A percentile compares a stretch with the other conserved stretches of the same genome.
Evolutionary conservation across 2,888 invertebrate genomes (phyloP).

Genomic region (Athripsodes cinereus): DNA sequence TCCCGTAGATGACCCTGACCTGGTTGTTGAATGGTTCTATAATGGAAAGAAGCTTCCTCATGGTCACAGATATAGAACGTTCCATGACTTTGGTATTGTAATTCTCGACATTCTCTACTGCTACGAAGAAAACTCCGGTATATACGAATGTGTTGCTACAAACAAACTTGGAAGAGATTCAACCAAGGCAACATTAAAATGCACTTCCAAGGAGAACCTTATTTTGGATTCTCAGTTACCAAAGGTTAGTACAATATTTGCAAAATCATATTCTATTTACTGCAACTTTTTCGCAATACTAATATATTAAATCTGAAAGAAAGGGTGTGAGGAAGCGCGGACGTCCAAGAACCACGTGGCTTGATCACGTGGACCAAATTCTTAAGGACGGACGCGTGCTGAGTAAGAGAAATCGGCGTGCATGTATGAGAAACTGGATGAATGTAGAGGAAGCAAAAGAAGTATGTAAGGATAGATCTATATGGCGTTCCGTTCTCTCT

Average conservation of each 20-base stretch:
- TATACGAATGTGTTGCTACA: constrained; percentile 87
- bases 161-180: constrained; percentile 87
- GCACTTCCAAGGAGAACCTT: constrained; percentile 81
- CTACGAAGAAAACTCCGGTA: constrained; percentile 93
- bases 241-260: constrained; percentile 52
- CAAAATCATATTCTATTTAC: no score
- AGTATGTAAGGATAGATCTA: no score
- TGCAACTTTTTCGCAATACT: neutral
- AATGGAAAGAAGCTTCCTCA: constrained; percentile 87
- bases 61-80: constrained; percentile 94
- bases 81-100: constrained; percentile 96
- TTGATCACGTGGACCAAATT: no score
- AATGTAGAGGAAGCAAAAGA: no score
- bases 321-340: no score
- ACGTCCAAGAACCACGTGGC: no score
- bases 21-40: constrained; percentile 93
- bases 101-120: constrained; percentile 93
- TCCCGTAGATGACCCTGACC: constrained; percentile 90
- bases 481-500: no score
- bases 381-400: no score
- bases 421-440: no score
- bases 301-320: no score
- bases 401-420: no score
- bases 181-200: constrained; percentile 79
- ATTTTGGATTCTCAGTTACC: constrained; percentile 91